These are phyloP conservation scores for Nycticryphes semicollaris DNA, from an alignment of 2,113 vertebrate genomes.

Conservation along the genomic window DNA sequence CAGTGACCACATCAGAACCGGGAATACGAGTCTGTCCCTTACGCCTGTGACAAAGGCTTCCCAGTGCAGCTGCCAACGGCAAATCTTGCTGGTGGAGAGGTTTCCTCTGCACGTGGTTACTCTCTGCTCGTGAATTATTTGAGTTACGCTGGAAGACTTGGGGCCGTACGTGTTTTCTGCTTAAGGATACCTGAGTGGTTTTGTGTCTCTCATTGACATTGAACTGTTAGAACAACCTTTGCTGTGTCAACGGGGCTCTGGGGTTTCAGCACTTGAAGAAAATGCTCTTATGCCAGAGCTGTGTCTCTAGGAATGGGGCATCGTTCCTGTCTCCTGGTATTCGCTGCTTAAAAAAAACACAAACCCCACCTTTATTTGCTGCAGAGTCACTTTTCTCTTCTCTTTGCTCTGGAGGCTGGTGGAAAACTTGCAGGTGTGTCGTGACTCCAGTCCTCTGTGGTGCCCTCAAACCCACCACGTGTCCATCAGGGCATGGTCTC, in stretches of 20 bases:
- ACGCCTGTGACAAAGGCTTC: not conserved
- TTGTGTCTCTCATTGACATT: not conserved
- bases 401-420: not conserved
- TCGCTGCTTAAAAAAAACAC: not conserved
- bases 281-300: not conserved
- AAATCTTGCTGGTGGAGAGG: not conserved
- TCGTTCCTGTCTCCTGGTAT: not conserved
- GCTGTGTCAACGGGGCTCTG: not conserved
- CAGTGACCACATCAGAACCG: not conserved
- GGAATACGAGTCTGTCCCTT: not conserved
- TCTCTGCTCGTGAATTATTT: not conserved
- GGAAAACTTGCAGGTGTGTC: not conserved
- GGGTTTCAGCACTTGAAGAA: not conserved
- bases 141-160: not conserved
- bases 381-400: not conserved
- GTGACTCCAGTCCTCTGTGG: not conserved
- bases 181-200: accelerated
- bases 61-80: not conserved
- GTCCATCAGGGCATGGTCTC: not conserved
- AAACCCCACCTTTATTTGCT: not conserved
- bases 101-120: not conserved
- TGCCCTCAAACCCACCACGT: not conserved
- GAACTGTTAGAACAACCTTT: not conserved
- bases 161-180: accelerated
- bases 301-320: not conserved